A percentile compares a stretch with the other conserved stretches of the same genome.
These are phyloP conservation scores for Neoniphon sammara DNA, from an alignment of 2,797 vertebrate species.

Conservation along the genomic window DNA sequence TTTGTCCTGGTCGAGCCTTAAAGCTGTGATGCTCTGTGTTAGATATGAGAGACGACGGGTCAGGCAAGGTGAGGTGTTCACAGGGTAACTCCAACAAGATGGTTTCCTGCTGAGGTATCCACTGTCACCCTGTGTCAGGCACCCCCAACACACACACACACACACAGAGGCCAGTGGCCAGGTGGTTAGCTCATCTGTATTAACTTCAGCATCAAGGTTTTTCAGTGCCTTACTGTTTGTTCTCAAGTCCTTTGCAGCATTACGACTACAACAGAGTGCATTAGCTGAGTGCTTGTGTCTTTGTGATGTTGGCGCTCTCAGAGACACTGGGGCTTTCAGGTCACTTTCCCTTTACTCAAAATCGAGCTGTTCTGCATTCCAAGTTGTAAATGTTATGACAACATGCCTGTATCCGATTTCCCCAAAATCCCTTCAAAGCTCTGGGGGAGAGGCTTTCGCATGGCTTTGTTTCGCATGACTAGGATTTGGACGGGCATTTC, in stretches of 20 bases:
- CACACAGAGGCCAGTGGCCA: too few relatives aligned
- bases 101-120: too few relatives aligned
- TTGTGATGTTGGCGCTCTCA: constrained; percentile 18
- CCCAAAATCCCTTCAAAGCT: constrained; percentile 69
- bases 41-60: too few relatives aligned
- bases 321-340: constrained; percentile 30
- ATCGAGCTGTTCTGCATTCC: constrained; percentile 59
- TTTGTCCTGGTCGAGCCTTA: too few relatives aligned
- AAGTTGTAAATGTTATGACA: constrained; percentile 72
- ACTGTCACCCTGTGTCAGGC: too few relatives aligned
- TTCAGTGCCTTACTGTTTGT: constrained; percentile 1
- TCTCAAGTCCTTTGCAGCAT: background rate
- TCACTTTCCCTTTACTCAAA: constrained; percentile 59
- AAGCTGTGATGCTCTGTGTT: too few relatives aligned
- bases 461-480: constrained; percentile 76
- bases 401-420: constrained; percentile 72
- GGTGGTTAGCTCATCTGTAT: background rate
- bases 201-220: background rate
- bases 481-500: constrained; percentile 69
- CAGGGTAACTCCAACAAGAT: too few relatives aligned
- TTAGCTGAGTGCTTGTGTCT: constrained; percentile 31
- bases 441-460: constrained; percentile 57
- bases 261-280: constrained; percentile 4
- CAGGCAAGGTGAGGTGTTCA: too few relatives aligned
- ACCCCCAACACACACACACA: too few relatives aligned